Evolutionary conservation across 2,113 vertebrate species (phyloP).

Genomic region (Alexandromys fortis): DNA sequence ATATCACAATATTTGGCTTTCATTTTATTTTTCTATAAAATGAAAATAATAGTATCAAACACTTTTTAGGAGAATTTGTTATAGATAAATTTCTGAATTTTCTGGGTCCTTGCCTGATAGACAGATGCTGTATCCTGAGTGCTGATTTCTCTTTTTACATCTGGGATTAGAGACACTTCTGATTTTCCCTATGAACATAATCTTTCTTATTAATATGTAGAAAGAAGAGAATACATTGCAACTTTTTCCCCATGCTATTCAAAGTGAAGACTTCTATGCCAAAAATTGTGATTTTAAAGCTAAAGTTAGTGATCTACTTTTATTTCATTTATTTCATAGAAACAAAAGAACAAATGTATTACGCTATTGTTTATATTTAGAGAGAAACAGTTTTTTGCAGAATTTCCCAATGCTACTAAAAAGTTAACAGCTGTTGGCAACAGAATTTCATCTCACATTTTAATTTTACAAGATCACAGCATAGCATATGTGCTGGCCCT

Average conservation of each 20-base stretch:
- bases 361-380: background rate
- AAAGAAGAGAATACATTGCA: background rate
- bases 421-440: constrained; percentile 64
- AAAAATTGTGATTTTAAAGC: background rate
- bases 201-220: background rate
- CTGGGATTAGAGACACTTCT: background rate
- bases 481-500: constrained; percentile 60
- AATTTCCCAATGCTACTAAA: constrained; percentile 46
- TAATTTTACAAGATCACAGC: constrained; percentile 67
- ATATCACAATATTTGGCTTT: background rate
- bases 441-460: constrained; percentile 64
- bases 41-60: background rate
- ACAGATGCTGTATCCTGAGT: background rate
- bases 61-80: background rate
- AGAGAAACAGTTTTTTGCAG: constrained; percentile 29
- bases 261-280: background rate
- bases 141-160: background rate
- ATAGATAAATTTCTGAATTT: background rate
- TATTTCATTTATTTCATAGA: background rate
- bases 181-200: background rate
- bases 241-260: background rate
- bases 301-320: background rate
- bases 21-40: constrained; percentile 17
- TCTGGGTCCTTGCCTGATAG: background rate
- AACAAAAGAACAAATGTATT: background rate